Evolutionary conservation across 2,797 vertebrate genomes (phyloP), one percentile per base, ranked within the genome.

Genomic region (Semotilus atromaculatus): DNA sequence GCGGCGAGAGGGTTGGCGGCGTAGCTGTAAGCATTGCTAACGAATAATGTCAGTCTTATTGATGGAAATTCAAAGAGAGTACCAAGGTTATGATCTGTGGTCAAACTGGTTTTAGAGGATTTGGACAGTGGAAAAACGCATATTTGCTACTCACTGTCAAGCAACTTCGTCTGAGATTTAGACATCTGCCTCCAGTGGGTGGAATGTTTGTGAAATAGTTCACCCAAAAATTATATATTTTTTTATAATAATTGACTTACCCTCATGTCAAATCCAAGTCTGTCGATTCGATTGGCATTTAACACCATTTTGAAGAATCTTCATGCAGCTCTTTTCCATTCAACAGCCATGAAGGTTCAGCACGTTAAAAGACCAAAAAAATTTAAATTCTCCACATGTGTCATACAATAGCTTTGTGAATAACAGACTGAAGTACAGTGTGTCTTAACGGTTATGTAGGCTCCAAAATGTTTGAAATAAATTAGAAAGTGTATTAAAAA

Each of bases 1-100:
- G 51, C 14, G 48, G 36, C 7, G 36, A 66, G 64, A 67, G 82
- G 58, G 18, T 58, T 21, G 16, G n/a, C 67, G 73, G 40, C 67
- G 10, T 40, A 58, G 64, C 62, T 74, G 23, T 85, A 87, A 83
- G 71, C 85, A 72, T 67, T 75, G 71, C 73, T 45, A 66, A 75
- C 77, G 80, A 77, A 60, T 74, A 85, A 86, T 83, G 85, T 75
- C 84, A 80, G 29, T 73, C 60, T 80, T 71, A 58, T 68, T 48
- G 74, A 77, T n/a, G 21, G 48, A 80, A 81, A 76, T 82, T 82
- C 73, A 86, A 51, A 82, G 38, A 38, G 26, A 74, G 74, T 79
- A 53, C 19, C 66, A 72, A 68, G 60, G 85, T 72, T 67, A 55
- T 82, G 78, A 72, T 60, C 73, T 43, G n/a, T 80, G 86, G 85